A percentile compares a stretch with the other conserved stretches of the same genome.
Evolutionary conservation across 2,113 vertebrate genomes (phyloP).

Genomic region (Peromyscus leucopus): DNA sequence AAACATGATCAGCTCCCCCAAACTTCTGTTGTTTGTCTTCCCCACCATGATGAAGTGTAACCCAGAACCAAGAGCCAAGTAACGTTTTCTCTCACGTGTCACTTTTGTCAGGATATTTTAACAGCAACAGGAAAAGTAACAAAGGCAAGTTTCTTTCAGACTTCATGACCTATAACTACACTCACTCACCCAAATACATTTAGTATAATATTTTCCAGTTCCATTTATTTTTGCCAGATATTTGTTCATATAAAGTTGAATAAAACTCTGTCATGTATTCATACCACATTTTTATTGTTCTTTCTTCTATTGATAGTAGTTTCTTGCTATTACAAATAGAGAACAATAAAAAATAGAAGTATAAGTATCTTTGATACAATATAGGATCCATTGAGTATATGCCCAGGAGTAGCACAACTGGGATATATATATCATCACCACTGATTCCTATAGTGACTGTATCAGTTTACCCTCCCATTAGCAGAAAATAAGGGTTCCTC

Average conservation of each 20-base stretch:
- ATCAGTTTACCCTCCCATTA: neutral
- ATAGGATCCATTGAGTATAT: neutral
- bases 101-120: neutral
- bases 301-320: neutral
- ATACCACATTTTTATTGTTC: neutral
- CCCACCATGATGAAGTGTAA: neutral
- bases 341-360: neutral
- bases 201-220: neutral
- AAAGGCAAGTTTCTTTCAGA: neutral
- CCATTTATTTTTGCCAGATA: neutral
- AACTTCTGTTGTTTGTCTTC: neutral
- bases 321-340: neutral
- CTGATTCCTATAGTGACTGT: neutral
- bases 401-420: neutral
- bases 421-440: too few relatives aligned
- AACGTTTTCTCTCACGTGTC: neutral
- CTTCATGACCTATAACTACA: too few relatives aligned
- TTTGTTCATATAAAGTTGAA: neutral
- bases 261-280: neutral
- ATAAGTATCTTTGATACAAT: neutral
- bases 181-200: too few relatives aligned
- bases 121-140: neutral
- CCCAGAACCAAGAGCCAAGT: neutral
- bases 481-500: neutral
- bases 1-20: neutral